Conservation (phyloP, 2,113 vertebrate genomes). For the Pedetes capensis region DNA sequence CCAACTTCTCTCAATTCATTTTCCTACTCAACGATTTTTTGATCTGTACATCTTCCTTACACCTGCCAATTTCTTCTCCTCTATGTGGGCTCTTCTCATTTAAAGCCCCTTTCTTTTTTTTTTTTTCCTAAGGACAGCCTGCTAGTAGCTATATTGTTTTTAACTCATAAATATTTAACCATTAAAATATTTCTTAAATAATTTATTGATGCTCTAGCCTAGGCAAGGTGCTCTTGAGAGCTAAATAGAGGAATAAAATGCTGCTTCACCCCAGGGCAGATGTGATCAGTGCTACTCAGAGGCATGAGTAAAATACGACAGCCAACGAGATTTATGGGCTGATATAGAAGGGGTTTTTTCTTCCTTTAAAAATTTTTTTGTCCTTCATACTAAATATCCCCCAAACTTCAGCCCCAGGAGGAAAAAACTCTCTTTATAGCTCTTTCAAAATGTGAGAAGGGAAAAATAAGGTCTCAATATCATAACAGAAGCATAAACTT, state of each 20-base stretch:
- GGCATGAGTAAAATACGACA: background rate
- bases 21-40: background rate
- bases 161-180: background rate
- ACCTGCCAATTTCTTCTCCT: background rate
- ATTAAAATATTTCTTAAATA: slow-evolving; percentile 6
- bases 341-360: background rate
- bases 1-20: background rate
- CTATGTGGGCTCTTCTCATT: background rate
- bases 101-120: background rate
- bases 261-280: background rate
- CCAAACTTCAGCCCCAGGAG: background rate
- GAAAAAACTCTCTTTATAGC: background rate
- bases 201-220: background rate
- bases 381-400: background rate
- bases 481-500: background rate
- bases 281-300: background rate
- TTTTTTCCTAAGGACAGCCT: background rate
- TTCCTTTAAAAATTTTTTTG: background rate
- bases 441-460: slow-evolving; percentile 35
- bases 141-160: background rate
- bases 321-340: background rate
- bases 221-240: background rate
- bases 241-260: background rate
- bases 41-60: background rate
- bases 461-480: background rate